Evolutionary conservation across 2,113 vertebrate species (phyloP).

Genomic region (Rhagologus leucostigma): DNA sequence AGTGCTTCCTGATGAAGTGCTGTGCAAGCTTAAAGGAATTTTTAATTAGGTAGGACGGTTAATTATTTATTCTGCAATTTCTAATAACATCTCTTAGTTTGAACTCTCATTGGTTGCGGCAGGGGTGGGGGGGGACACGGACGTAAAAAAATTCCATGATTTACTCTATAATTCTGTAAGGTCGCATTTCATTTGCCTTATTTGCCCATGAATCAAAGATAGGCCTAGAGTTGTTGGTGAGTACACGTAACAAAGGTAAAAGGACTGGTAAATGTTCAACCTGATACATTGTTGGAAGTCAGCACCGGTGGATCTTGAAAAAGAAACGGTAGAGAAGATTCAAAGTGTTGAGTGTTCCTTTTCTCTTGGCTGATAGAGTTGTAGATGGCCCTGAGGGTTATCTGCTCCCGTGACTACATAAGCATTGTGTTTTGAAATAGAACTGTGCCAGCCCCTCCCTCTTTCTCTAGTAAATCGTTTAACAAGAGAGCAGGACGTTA

Average conservation of each 20-base stretch:
- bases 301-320: background rate
- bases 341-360: background rate
- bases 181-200: background rate
- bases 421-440: background rate
- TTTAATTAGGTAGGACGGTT: background rate
- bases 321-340: background rate
- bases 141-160: background rate
- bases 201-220: background rate
- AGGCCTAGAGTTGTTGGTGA: background rate
- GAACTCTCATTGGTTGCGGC: background rate
- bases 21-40: background rate
- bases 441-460: background rate
- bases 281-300: background rate
- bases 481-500: background rate
- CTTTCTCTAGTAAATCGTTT: background rate
- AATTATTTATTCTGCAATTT: constrained; percentile 16
- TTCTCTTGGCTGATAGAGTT: background rate
- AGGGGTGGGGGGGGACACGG: fast-evolving
- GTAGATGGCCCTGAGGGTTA: background rate
- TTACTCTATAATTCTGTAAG: background rate
- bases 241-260: background rate
- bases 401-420: background rate
- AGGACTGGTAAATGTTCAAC: background rate
- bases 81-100: background rate
- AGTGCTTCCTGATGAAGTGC: background rate